Conservation (phyloP, 2,888 invertebrate genomes). For the Myopa testacea region DNA sequence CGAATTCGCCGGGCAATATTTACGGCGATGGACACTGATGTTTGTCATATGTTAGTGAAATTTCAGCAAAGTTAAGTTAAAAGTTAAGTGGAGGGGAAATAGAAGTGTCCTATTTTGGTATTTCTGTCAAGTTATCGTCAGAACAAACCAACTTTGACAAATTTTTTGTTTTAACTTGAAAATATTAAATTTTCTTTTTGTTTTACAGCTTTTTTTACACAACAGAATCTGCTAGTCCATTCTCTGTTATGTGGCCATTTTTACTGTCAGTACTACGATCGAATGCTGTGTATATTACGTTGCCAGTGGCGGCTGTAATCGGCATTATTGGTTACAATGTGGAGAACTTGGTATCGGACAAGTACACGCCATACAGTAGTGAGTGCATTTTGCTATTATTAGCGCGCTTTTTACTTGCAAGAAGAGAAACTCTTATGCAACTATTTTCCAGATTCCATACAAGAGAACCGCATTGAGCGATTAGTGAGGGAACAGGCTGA, state of each 20-base stretch:
- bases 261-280: constrained; percentile 75
- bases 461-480: constrained; percentile 80
- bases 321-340: constrained; percentile 90
- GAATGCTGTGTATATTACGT: constrained; percentile 83
- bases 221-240: no score
- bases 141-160: no score
- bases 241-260: constrained; percentile 79
- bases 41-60: no score
- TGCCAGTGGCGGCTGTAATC: constrained; percentile 85
- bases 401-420: neutral
- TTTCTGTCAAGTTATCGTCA: no score
- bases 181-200: no score
- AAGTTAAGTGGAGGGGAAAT: no score
- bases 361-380: constrained; percentile 81
- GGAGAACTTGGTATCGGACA: constrained; percentile 79
- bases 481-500: constrained; percentile 73
- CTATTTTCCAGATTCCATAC: constrained; percentile 74
- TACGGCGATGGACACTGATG: no score
- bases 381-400: constrained; percentile 57
- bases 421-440: neutral
- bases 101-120: no score
- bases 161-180: no score
- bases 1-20: no score
- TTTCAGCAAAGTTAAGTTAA: no score
- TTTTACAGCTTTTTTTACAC: no score